Base-by-base conservation (phyloP, 1,140 invertebrate species). In the Drosophila chauvacae region DNA sequence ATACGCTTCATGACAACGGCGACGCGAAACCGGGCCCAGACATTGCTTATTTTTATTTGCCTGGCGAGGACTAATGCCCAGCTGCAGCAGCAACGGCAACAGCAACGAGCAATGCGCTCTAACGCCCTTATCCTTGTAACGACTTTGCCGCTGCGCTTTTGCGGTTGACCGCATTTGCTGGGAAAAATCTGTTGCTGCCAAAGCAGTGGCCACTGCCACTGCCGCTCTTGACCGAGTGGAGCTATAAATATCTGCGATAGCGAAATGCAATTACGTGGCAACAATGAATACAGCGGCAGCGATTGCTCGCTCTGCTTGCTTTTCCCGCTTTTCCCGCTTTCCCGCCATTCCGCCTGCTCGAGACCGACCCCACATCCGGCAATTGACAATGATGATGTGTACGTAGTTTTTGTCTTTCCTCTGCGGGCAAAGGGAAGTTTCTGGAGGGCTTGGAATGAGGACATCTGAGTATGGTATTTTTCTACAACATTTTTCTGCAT, bases 241-340 rank as follows among this genome's bases (percentile, higher is more conserved):
- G 85, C 85, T 88, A 88, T 88, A 88, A 88, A 88, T 88, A 88
- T 88, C 85, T 90, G 85, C 85, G 85, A 88, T 88, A 88, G 85
- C 85, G 86, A 90, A 88, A 88, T 88, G 85, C 85, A 88, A 88
- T 88, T 88, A 88, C 85, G 85, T 88, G 85, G 85, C 85, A 88
- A 88, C 85, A 88, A 88, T 88, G 85, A 88, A 88, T 88, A 88
- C 85, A 90, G 80, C 84, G 79, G 83, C 79, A 87, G 85, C 85
- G 85, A 88, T 88, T 88, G 85, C 81, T 79, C 69, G 77, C 80
- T 66, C 44, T 59, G 63, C 84, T 37, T 11, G 63, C 51, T 47
- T 66, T 35, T 44, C 28, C 48, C 47, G 14, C 30, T 30, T 3
- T 47, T 30, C 14, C 51, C 16, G 33, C 33, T 4, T 47, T 30